Percentiles rank a stretch among this genome's conserved stretches.
Evolutionary conservation across 1,140 invertebrate genomes (phyloP).

Genomic region (Megalopta genalis): DNA sequence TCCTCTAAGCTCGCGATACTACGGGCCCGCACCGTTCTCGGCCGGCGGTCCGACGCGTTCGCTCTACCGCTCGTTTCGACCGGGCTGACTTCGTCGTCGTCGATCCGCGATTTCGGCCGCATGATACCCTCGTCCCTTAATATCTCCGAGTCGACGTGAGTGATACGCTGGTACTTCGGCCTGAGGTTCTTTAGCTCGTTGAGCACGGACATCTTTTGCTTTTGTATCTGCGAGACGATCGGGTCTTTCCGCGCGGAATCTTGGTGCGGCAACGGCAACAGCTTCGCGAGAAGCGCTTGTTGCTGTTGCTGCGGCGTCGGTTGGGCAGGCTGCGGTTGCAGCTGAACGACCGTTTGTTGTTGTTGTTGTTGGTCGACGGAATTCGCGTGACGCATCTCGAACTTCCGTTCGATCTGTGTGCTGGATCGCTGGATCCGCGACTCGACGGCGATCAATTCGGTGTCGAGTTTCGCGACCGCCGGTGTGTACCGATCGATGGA

Average conservation of each 20-base stretch:
- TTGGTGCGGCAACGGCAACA: conserved; percentile 60
- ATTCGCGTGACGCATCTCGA: conserved; percentile 70
- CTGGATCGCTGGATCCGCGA: conserved; percentile 74
- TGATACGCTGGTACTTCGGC: conserved; percentile 75
- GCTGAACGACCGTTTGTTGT: background rate
- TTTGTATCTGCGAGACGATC: conserved; percentile 75
- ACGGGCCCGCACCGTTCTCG: conserved; percentile 67
- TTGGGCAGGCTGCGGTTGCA: background rate
- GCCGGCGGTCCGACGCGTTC: conserved; percentile 35
- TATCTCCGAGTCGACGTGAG: conserved; percentile 78
- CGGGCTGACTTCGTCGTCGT: conserved; percentile 73
- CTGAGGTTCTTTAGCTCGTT: conserved; percentile 76
- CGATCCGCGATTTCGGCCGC: conserved; percentile 77
- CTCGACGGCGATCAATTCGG: conserved; percentile 70
- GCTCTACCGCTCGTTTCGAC: conserved; percentile 63
- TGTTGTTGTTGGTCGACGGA: conserved; percentile 56
- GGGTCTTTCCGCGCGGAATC: conserved; percentile 72
- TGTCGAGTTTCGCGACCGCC: conserved; percentile 55
- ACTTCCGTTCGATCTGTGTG: conserved; percentile 75
- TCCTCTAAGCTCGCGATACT: conserved; percentile 77
- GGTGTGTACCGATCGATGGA: conserved; percentile 72
- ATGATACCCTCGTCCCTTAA: conserved; percentile 78
- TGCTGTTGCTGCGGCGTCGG: background rate
- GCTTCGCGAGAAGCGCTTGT: background rate
- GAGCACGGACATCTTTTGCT: conserved; percentile 76